Evolutionary conservation across 2,797 vertebrate species (phyloP).

Genomic region (Odontamblyopus rebecca): DNA sequence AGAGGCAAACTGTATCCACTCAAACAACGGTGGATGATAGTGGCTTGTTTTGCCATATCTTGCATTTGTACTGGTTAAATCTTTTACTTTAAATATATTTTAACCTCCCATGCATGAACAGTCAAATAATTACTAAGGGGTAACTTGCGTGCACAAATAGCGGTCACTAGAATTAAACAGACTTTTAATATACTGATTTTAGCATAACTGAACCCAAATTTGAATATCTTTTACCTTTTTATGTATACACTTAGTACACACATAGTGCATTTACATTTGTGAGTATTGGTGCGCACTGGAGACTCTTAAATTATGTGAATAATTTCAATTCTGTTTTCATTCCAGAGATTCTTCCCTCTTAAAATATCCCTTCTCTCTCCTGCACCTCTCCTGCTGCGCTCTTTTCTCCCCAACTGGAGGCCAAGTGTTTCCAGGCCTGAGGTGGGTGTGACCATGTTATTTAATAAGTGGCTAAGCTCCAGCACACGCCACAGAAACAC

Average conservation of each 20-base stretch:
- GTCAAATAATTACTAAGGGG: not conserved
- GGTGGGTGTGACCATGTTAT: constrained; percentile 60
- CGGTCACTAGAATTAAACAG: too few relatives aligned
- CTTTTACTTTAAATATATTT: not conserved
- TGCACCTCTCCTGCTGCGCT: constrained; percentile 42
- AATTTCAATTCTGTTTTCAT: constrained; percentile 9
- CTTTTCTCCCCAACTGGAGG: constrained; percentile 41
- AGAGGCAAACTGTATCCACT: too few relatives aligned
- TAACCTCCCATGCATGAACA: not conserved
- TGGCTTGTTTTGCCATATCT: not conserved
- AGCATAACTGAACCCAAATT: too few relatives aligned
- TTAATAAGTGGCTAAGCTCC: constrained; percentile 67
- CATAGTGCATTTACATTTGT: too few relatives aligned
- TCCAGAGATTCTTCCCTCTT: constrained; percentile 13
- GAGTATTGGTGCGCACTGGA: not conserved
- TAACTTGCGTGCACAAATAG: too few relatives aligned
- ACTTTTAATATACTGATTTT: not conserved
- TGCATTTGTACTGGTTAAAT: not conserved
- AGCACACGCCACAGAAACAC: constrained; percentile 44
- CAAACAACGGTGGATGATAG: not conserved
- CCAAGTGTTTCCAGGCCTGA: constrained; percentile 52
- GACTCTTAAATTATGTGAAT: constrained; percentile 5
- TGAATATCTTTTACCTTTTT: too few relatives aligned
- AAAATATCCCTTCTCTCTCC: constrained; percentile 22
- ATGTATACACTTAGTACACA: not conserved